phyloP scores from a whole-genome alignment of 2,113 vertebrate genomes.

The Hymenochirus boettgeri region DNA sequence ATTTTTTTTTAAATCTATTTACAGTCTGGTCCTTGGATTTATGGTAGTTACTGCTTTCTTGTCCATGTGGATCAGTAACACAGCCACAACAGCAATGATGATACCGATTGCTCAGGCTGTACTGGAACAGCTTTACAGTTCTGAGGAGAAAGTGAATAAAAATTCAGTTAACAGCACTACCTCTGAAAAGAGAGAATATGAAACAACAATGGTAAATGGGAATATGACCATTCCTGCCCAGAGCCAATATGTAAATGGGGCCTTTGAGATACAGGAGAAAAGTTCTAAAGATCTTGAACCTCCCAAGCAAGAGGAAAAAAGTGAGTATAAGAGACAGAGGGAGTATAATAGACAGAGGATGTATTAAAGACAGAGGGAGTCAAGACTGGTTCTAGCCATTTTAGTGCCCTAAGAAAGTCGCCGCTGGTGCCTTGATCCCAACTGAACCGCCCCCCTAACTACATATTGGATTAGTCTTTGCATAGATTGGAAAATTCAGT shows the following conservation, averaged over 20 bases:
- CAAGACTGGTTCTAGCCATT: too few species aligned
- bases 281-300: background rate
- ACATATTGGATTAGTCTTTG: too few species aligned
- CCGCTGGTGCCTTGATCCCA: too few species aligned
- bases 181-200: too few species aligned
- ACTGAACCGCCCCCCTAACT: too few species aligned
- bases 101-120: slow-evolving; percentile 83
- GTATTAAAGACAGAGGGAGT: too few species aligned
- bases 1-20: too few species aligned
- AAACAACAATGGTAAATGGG: background rate
- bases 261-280: slow-evolving; percentile 63
- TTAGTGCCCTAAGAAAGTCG: too few species aligned
- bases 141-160: slow-evolving; percentile 22
- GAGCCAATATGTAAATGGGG: slow-evolving; percentile 37
- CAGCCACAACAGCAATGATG: slow-evolving; percentile 94
- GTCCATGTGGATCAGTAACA: slow-evolving; percentile 98
- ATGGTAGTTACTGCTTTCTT: slow-evolving; percentile 86
- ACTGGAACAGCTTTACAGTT: slow-evolving; percentile 72
- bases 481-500: too few species aligned
- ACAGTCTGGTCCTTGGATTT: slow-evolving; percentile 87
- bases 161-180: background rate
- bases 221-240: background rate
- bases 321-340: slow-evolving; percentile 19
- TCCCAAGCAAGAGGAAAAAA: slow-evolving; percentile 1
- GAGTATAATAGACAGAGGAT: too few species aligned